A percentile compares a stretch with the other conserved stretches of the same genome.
Evolutionary conservation across 2,888 invertebrate genomes (phyloP).

Genomic region (Hesperia comma): DNA sequence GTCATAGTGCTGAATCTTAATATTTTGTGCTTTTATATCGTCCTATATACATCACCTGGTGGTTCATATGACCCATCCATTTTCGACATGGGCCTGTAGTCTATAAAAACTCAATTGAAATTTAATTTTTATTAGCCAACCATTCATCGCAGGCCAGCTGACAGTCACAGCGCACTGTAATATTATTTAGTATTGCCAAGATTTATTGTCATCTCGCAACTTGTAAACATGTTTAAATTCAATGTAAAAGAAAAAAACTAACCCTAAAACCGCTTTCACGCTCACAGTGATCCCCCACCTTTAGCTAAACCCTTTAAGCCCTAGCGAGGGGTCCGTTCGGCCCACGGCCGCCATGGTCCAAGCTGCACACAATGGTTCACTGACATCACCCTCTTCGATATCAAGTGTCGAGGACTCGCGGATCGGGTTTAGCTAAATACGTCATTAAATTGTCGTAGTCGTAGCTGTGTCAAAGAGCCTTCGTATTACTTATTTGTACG

Average conservation of each 20-base stretch:
- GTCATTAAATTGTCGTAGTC: not conserved
- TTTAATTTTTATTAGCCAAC: too few species aligned
- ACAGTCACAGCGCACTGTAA: too few species aligned
- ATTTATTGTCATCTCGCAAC: too few species aligned
- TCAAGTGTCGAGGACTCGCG: conserved; percentile 5
- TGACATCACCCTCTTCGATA: conserved; percentile 21
- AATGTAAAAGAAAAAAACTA: not conserved
- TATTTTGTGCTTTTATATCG: too few species aligned
- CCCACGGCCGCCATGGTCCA: conserved; percentile 48
- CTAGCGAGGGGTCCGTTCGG: conserved; percentile 52
- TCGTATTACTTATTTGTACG: too few species aligned
- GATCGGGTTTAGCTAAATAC: conserved; percentile 16
- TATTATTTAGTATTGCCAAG: too few species aligned
- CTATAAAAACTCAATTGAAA: too few species aligned
- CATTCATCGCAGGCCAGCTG: too few species aligned
- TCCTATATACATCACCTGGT: too few species aligned
- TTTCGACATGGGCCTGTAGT: too few species aligned
- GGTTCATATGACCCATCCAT: too few species aligned
- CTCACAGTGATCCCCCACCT: conserved; percentile 28
- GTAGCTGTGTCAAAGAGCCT: not conserved
- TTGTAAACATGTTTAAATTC: not conserved
- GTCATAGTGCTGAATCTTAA: too few species aligned
- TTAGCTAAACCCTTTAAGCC: conserved; percentile 35
- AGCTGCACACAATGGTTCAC: conserved; percentile 22
- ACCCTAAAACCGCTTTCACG: conserved; percentile 7